phyloP scores from a whole-genome alignment of 2,888 invertebrate genomes.

The Barypeithes pellucidus region DNA sequence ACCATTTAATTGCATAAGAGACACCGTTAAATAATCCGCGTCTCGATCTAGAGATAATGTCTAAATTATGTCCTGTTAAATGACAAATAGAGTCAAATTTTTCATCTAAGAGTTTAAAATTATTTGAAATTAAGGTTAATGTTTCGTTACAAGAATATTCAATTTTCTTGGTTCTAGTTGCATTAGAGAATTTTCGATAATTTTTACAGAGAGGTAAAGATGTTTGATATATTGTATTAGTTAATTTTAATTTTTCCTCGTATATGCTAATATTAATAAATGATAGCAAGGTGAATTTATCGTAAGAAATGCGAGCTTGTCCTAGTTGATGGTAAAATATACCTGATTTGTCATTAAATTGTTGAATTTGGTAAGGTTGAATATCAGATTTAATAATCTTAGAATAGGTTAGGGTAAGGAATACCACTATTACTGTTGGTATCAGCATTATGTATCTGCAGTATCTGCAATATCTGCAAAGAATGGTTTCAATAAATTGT shows the following conservation, averaged over 20 bases:
- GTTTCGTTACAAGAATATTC: neutral
- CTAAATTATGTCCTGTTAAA: constrained; percentile 32
- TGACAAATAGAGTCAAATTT: constrained; percentile 43
- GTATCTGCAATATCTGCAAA: too few relatives aligned
- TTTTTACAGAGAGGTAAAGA: constrained; percentile 24
- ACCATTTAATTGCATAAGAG: constrained; percentile 48
- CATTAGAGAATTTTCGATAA: constrained; percentile 10
- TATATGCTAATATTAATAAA: constrained; percentile 37
- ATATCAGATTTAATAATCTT: neutral
- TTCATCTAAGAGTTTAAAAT: constrained; percentile 17
- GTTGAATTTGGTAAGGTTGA: neutral
- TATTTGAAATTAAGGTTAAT: neutral
- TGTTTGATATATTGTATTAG: neutral
- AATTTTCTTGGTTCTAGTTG: neutral
- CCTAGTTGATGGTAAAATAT: constrained; percentile 38
- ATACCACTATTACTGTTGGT: too few relatives aligned
- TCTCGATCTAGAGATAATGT: neutral
- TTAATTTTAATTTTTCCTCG: constrained; percentile 36
- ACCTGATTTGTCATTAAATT: constrained; percentile 10
- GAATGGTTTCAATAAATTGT: constrained; percentile 28
- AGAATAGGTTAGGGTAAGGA: neutral
- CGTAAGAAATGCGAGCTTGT: constrained; percentile 10
- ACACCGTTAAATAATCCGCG: constrained; percentile 36
- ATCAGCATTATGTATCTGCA: too few relatives aligned
- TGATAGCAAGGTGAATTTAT: constrained; percentile 29